Evolutionary conservation across 2,113 vertebrate genomes (phyloP).

Genomic region (Xiphophorus maculatus): DNA sequence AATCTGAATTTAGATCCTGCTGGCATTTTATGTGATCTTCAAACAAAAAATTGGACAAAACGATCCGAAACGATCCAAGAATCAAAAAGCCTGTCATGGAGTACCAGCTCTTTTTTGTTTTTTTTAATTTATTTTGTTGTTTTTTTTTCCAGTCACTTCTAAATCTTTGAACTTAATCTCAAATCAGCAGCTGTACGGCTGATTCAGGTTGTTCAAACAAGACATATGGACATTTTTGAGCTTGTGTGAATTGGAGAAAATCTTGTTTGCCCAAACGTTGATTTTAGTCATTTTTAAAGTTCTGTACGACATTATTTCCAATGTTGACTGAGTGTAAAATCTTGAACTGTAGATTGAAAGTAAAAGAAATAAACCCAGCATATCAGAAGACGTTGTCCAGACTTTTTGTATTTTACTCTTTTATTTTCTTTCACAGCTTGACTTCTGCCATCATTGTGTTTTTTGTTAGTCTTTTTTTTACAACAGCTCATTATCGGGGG

Average conservation of each 20-base stretch:
- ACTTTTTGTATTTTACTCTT: slow-evolving; percentile 45
- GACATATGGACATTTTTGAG: too few species aligned
- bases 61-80: background rate
- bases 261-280: background rate
- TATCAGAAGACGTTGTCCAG: slow-evolving; percentile 27
- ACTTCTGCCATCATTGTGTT: slow-evolving; percentile 72
- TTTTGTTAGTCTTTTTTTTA: slow-evolving; percentile 63
- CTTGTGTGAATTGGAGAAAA: background rate
- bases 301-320: background rate
- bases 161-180: background rate
- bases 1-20: too few species aligned
- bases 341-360: background rate
- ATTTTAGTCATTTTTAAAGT: background rate
- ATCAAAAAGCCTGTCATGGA: background rate
- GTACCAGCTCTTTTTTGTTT: background rate
- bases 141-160: too few species aligned
- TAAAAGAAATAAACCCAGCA: background rate
- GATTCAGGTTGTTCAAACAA: background rate
- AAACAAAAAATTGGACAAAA: too few species aligned
- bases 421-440: slow-evolving; percentile 80
- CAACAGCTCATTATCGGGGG: slow-evolving; percentile 70
- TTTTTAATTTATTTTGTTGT: too few species aligned
- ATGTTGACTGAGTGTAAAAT: background rate
- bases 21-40: too few species aligned
- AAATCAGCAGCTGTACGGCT: background rate